Evolutionary conservation across 2,797 vertebrate species (phyloP).

Genomic region (Spheniscus humboldti): DNA sequence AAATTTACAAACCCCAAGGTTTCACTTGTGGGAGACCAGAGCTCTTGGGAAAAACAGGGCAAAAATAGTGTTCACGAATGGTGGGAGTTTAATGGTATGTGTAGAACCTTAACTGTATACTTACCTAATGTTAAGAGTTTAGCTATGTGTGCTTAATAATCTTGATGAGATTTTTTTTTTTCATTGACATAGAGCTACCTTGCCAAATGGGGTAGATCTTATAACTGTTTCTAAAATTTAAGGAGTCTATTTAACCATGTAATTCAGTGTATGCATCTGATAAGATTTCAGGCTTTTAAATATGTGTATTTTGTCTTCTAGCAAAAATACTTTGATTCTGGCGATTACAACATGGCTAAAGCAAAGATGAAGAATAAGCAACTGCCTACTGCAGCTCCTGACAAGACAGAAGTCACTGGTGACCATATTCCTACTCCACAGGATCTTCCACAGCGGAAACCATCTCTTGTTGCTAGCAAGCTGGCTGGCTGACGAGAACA

Average conservation of each 20-base stretch:
- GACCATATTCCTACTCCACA: conserved; percentile 99
- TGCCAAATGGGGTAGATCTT: neutral
- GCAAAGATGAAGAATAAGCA: conserved; percentile 99
- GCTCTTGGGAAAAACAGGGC: neutral
- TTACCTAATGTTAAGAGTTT: neutral
- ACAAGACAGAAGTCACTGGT: conserved; percentile 96
- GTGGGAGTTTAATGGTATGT: neutral
- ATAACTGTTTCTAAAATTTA: neutral
- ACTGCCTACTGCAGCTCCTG: conserved; percentile 88
- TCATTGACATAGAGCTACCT: rapidly evolving
- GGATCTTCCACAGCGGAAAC: conserved; percentile 97
- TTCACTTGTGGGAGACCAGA: neutral
- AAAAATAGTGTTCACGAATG: neutral
- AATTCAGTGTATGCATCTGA: neutral
- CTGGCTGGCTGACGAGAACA: conserved; percentile 89
- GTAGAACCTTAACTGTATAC: neutral
- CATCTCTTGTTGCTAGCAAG: conserved; percentile 97
- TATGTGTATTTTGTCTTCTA: conserved; percentile 62
- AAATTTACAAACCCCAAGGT: neutral
- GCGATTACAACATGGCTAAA: conserved; percentile 99
- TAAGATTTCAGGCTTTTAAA: neutral
- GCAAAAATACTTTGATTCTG: conserved; percentile 99
- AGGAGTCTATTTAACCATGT: neutral
- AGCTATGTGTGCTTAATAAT: neutral
- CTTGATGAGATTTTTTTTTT: neutral